A percentile compares a stretch with the other conserved stretches of the same genome.
Evolutionary conservation across 2,113 vertebrate species (phyloP).

Genomic region (Amazona vittata): DNA sequence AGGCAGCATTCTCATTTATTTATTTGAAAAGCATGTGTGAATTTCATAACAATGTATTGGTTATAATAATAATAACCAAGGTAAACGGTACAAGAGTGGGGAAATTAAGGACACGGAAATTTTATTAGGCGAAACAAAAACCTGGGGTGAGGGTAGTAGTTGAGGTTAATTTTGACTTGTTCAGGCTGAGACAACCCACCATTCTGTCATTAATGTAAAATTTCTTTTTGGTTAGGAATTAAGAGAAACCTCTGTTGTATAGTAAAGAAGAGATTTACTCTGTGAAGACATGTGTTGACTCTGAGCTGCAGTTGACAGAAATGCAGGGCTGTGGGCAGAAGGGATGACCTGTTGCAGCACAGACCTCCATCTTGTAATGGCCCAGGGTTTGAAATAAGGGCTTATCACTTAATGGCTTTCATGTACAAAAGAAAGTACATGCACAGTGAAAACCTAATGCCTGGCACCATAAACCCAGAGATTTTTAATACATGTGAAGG

Average conservation of each 20-base stretch:
- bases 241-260: neutral
- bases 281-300: neutral
- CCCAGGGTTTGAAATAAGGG: neutral
- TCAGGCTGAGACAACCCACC: neutral
- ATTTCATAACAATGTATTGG: neutral
- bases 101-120: too few species aligned
- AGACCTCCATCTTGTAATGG: neutral
- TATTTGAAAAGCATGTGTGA: neutral
- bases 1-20: neutral
- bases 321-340: neutral
- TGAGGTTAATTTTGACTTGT: neutral
- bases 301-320: neutral
- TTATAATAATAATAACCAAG: neutral
- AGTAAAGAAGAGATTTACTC: neutral
- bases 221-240: neutral
- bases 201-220: neutral
- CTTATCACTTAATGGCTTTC: neutral
- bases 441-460: neutral
- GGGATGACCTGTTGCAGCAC: neutral
- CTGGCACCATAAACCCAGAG: neutral
- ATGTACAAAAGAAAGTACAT: neutral
- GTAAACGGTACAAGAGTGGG: too few species aligned
- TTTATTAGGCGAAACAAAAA: neutral
- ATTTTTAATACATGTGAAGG: neutral
- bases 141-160: neutral